A percentile compares a stretch with the other conserved stretches of the same genome.
Conservation (phyloP, 2,113 vertebrate genomes). For the Mirounga angustirostris region DNA sequence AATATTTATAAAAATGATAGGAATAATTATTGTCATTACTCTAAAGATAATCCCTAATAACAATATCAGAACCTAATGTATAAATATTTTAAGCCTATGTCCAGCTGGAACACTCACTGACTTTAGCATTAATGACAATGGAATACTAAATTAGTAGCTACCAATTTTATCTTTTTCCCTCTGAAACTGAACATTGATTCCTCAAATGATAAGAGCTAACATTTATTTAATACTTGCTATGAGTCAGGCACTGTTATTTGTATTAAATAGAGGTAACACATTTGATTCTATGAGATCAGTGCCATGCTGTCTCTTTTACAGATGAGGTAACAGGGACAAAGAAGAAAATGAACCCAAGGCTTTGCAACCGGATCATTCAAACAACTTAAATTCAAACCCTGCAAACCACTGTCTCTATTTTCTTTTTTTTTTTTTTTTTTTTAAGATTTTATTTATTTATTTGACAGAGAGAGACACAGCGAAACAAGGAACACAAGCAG, state of each 20-base stretch:
- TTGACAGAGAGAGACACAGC: too few relatives aligned
- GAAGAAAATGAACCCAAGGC: background rate
- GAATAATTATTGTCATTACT: background rate
- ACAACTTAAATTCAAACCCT: too few relatives aligned
- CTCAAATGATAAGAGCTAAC: background rate
- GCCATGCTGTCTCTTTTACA: background rate
- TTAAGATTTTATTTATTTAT: too few relatives aligned
- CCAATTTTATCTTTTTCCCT: background rate
- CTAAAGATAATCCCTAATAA: background rate
- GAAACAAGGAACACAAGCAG: too few relatives aligned
- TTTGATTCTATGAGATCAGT: background rate
- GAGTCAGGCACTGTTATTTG: too few relatives aligned
- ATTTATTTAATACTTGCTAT: background rate
- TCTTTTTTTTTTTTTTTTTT: background rate
- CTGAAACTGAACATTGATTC: background rate
- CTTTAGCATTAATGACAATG: background rate
- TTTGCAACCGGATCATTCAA: background rate
- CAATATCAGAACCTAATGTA: background rate
- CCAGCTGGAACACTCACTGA: background rate
- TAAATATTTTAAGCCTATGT: background rate
- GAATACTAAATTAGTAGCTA: background rate
- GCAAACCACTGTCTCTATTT: background rate
- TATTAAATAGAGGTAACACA: background rate
- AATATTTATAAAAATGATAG: conserved; percentile 32
- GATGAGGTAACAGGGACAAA: background rate